Conservation (phyloP, 2,113 vertebrate genomes). For the Bubo bubo region DNA sequence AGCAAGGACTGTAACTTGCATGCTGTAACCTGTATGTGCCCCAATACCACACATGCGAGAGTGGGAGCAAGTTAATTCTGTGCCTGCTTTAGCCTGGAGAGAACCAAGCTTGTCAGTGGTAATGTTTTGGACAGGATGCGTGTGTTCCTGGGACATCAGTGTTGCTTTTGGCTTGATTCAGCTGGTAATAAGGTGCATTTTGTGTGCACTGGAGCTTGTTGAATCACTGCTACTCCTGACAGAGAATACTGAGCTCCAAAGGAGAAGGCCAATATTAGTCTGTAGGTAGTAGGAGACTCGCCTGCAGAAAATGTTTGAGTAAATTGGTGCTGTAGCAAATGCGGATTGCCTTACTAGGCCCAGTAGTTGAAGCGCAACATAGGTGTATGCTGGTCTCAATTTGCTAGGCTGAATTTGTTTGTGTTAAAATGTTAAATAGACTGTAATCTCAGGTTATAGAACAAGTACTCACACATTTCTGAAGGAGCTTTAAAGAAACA, state of each 20-base stretch:
- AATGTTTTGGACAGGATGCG: background rate
- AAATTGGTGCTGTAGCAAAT: background rate
- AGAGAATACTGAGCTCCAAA: background rate
- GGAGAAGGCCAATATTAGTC: background rate
- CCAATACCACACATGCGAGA: background rate
- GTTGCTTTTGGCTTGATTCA: background rate
- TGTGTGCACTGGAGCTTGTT: background rate
- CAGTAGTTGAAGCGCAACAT: background rate
- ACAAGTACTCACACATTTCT: background rate
- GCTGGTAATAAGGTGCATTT: background rate
- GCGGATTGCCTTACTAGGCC: background rate
- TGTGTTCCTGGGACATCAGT: background rate
- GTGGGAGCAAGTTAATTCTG: background rate
- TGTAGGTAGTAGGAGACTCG: background rate
- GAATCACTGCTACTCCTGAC: background rate
- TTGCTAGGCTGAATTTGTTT: background rate
- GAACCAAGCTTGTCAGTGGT: background rate
- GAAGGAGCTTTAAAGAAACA: background rate
- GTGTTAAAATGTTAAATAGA: background rate
- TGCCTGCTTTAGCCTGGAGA: background rate
- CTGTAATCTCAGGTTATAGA: background rate
- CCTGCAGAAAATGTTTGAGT: background rate
- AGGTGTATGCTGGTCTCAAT: background rate
- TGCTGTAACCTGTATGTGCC: background rate
- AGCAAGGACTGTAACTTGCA: background rate